Percentiles rank a stretch among this genome's conserved stretches.
Evolutionary conservation across 2,888 invertebrate species (phyloP).

Genomic region (Caenorhabditis doughertyi): DNA sequence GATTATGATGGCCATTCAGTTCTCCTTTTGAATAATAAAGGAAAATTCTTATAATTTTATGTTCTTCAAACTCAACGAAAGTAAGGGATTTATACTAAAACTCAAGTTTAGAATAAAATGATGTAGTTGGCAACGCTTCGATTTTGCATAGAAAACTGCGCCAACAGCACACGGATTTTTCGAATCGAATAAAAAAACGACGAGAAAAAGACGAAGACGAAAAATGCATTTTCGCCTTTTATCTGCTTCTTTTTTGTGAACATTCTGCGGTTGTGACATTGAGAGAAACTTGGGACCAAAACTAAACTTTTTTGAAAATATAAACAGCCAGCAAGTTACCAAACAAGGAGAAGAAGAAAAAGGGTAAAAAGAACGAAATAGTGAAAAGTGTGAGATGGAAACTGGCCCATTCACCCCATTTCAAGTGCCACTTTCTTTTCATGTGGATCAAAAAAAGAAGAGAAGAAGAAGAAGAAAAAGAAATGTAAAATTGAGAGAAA

Average conservation of each 20-base stretch:
- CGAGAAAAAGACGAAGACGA: conserved; percentile 24
- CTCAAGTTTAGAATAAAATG: conserved; percentile 1
- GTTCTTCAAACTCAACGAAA: neutral
- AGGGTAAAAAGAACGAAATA: conserved; percentile 11
- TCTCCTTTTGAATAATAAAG: neutral
- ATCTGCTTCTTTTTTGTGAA: conserved; percentile 2
- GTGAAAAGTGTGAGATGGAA: conserved; percentile 20
- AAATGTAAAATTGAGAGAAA: conserved; percentile 1
- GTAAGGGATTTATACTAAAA: conserved; percentile 1
- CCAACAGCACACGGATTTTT: conserved; percentile 20
- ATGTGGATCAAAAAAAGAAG: conserved; percentile 23
- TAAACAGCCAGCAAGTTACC: conserved; percentile 9
- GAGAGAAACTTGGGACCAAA: conserved; percentile 1
- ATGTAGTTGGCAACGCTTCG: conserved; percentile 19
- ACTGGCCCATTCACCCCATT: conserved; percentile 38
- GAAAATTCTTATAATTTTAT: neutral
- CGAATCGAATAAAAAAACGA: conserved; percentile 50
- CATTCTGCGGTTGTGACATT: neutral
- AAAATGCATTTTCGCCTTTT: conserved; percentile 36
- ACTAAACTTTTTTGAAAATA: conserved; percentile 6
- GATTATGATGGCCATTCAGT: too few relatives aligned
- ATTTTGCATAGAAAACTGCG: conserved; percentile 26
- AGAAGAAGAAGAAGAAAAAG: conserved; percentile 7
- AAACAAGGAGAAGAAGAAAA: neutral
- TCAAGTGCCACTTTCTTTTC: conserved; percentile 54